These are phyloP conservation scores for Pangasius sanitwongsei DNA, from an alignment of 2,797 vertebrate genomes.

Conservation along the genomic window DNA sequence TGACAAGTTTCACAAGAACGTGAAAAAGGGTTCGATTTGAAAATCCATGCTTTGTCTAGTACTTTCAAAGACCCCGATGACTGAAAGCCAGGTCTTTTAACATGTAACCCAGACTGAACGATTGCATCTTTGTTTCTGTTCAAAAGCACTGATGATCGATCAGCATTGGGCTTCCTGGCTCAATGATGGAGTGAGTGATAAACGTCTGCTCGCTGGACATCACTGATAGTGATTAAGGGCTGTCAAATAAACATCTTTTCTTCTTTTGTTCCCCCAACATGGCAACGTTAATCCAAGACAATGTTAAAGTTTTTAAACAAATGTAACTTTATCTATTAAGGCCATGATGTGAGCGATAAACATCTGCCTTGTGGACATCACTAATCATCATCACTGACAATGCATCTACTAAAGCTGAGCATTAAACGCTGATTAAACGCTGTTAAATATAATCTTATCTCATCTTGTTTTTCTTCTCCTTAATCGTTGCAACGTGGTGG, in stretches of 20 bases:
- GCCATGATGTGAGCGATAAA: constrained; percentile 46
- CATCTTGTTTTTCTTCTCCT: neutral
- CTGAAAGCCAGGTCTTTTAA: constrained; percentile 2
- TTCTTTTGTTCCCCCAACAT: neutral
- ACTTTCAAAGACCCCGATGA: constrained; percentile 9
- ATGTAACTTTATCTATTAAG: neutral
- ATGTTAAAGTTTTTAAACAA: neutral
- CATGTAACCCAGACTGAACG: constrained; percentile 40
- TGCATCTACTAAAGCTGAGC: neutral
- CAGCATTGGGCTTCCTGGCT: constrained; percentile 43
- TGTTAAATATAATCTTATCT: neutral
- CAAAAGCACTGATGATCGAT: constrained; percentile 49
- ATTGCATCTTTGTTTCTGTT: constrained; percentile 49
- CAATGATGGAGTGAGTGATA: constrained; percentile 56
- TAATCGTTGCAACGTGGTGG: neutral
- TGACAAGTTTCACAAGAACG: neutral
- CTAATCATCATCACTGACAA: constrained; percentile 33
- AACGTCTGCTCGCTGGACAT: constrained; percentile 50
- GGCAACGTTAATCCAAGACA: neutral
- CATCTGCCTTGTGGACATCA: constrained; percentile 27
- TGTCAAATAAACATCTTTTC: constrained; percentile 55
- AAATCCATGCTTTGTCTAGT: constrained; percentile 29
- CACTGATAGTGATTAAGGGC: constrained; percentile 56
- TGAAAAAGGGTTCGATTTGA: neutral
- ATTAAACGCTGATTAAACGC: neutral